These are phyloP conservation scores for Riptortus pedestris DNA, from an alignment of 1,140 invertebrate genomes.

Conservation along the genomic window DNA sequence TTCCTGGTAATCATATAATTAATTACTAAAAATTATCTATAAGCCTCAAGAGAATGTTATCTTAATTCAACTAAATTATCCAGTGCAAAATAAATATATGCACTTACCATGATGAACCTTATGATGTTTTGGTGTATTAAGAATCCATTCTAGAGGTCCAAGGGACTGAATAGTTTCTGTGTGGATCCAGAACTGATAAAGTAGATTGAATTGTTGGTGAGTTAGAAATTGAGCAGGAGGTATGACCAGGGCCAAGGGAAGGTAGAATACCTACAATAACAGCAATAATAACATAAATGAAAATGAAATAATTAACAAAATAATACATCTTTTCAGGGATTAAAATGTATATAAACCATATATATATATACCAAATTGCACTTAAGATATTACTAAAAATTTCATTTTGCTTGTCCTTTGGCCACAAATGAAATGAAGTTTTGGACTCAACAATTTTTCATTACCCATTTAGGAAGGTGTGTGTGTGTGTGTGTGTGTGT, in stretches of 20 bases:
- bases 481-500: background rate
- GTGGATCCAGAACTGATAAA: slow-evolving; percentile 90
- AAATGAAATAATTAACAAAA: background rate
- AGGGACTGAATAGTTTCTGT: slow-evolving; percentile 66
- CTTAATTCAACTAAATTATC: too few species aligned
- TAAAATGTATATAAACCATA: too few species aligned
- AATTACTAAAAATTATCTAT: too few species aligned
- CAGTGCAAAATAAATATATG: too few species aligned
- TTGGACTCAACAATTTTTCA: too few species aligned
- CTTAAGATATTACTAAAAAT: too few species aligned
- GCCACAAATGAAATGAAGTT: too few species aligned
- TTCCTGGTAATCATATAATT: slow-evolving; percentile 42
- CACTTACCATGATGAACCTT: slow-evolving; percentile 84
- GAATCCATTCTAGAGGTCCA: slow-evolving; percentile 70
- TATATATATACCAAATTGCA: too few species aligned
- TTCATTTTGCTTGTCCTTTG: too few species aligned
- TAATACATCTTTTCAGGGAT: background rate
- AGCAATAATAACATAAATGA: background rate
- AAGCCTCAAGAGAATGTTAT: too few species aligned
- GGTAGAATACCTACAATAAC: slow-evolving; percentile 62
- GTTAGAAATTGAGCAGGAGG: slow-evolving; percentile 75
- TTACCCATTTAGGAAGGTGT: too few species aligned
- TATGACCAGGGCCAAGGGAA: slow-evolving; percentile 69
- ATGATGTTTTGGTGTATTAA: slow-evolving; percentile 84
- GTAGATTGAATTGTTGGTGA: slow-evolving; percentile 74